These are phyloP conservation scores for Lutjanus argentimaculatus DNA, from an alignment of 2,797 vertebrate genomes.

Conservation along the genomic window DNA sequence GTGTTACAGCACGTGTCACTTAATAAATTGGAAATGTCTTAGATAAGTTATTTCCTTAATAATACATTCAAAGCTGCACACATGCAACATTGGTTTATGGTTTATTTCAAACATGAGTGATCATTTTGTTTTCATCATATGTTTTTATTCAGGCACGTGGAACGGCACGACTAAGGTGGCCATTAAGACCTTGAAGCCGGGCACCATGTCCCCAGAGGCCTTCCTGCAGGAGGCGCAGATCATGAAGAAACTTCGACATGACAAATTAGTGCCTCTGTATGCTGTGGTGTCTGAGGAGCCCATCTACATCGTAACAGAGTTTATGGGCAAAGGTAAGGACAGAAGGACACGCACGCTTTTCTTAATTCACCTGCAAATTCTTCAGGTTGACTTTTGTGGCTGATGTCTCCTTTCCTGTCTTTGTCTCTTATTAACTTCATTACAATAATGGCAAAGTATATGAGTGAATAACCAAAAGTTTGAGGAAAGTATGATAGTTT, in stretches of 20 bases:
- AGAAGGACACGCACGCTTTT: neutral
- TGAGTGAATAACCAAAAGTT: too few relatives aligned
- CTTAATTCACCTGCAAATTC: neutral
- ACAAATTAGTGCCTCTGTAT: slow-evolving; percentile 96
- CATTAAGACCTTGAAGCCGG: slow-evolving; percentile 97
- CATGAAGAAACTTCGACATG: slow-evolving; percentile 97
- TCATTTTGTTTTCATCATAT: neutral
- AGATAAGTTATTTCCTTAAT: neutral
- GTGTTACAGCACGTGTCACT: neutral
- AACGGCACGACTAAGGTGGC: slow-evolving; percentile 99
- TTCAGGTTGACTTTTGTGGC: too few relatives aligned
- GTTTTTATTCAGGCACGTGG: slow-evolving; percentile 91
- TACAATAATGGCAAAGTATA: too few relatives aligned
- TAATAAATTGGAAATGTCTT: slow-evolving; percentile 1
- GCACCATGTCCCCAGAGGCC: slow-evolving; percentile 98
- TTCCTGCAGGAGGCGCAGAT: slow-evolving; percentile 99
- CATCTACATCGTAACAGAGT: slow-evolving; percentile 98
- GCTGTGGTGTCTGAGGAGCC: slow-evolving; percentile 98
- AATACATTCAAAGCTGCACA: neutral
- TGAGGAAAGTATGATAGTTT: too few relatives aligned
- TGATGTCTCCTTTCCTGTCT: too few relatives aligned
- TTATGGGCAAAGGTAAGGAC: slow-evolving; percentile 96
- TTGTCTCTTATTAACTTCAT: too few relatives aligned
- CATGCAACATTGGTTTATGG: neutral
- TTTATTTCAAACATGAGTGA: neutral